A percentile compares a stretch with the other conserved stretches of the same genome.
phyloP scores from a whole-genome alignment of 2,888 invertebrate genomes.

The Cheilosia grossa region DNA sequence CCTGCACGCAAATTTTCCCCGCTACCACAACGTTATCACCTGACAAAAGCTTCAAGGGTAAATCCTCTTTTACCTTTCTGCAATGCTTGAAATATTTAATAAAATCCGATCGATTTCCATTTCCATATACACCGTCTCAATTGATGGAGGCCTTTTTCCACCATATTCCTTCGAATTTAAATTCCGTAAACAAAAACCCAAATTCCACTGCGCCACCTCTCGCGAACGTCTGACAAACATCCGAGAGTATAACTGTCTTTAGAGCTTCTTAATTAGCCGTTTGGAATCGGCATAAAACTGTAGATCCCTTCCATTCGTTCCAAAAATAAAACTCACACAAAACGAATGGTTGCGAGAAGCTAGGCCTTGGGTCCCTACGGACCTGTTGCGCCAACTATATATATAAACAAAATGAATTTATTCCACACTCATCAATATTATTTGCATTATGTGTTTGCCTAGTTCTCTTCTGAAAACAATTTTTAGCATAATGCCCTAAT shows the following conservation, averaged over 20 bases:
- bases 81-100: conserved; percentile 35
- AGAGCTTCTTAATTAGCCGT: too few species aligned
- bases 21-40: conserved; percentile 2
- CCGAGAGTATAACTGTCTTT: too few species aligned
- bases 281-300: too few species aligned
- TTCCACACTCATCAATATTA: background rate
- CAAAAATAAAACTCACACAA: too few species aligned
- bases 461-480: background rate
- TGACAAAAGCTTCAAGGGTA: background rate
- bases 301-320: too few species aligned
- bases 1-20: background rate
- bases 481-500: conserved; percentile 10
- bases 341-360: too few species aligned
- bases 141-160: conserved; percentile 14
- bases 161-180: conserved; percentile 25
- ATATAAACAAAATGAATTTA: conserved; percentile 1
- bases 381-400: too few species aligned
- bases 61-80: background rate
- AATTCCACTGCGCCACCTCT: too few species aligned
- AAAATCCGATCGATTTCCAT: conserved; percentile 50
- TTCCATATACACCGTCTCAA: conserved; percentile 31
- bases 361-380: too few species aligned
- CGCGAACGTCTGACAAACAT: too few species aligned
- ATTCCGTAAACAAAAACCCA: too few species aligned
- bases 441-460: background rate